These are phyloP conservation scores for Leptogaster cylindrica DNA, from an alignment of 2,888 invertebrate genomes.

Conservation along the genomic window DNA sequence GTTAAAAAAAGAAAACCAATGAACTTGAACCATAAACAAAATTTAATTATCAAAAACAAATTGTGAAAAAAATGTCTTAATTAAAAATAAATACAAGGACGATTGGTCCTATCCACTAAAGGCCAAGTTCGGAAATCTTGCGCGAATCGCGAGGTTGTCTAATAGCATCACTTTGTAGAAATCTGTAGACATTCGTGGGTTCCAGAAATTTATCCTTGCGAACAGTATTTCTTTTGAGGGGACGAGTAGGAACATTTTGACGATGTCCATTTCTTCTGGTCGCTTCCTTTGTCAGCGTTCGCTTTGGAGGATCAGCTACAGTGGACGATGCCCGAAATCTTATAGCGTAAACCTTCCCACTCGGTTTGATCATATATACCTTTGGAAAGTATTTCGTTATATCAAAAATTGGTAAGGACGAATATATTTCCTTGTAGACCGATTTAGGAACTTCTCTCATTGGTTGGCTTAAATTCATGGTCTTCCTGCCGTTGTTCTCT, in stretches of 20 bases:
- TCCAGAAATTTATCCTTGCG: not conserved
- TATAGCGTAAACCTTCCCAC: slow-evolving; percentile 43
- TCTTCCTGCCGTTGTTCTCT: not conserved
- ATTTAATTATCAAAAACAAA: too few species aligned
- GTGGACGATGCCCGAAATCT: too few species aligned
- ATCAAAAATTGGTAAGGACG: slow-evolving; percentile 41
- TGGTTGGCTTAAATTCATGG: not conserved
- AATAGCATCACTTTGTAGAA: slow-evolving; percentile 14
- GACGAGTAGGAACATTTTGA: not conserved
- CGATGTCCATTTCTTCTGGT: not conserved
- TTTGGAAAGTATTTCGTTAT: slow-evolving; percentile 40
- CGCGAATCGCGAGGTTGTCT: not conserved
- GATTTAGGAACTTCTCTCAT: not conserved
- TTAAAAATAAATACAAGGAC: too few species aligned
- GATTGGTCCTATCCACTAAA: too few species aligned
- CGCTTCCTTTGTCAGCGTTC: not conserved
- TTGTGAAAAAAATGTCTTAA: too few species aligned
- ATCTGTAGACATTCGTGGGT: slow-evolving; percentile 6
- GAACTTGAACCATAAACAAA: too few species aligned
- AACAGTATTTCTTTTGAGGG: not conserved
- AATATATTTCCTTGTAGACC: slow-evolving; percentile 3
- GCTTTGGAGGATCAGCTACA: too few species aligned
- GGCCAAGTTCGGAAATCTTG: not conserved
- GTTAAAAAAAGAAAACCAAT: too few species aligned
- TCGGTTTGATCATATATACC: slow-evolving; percentile 42